These are phyloP conservation scores for Brachionus plicatilis DNA, from an alignment of 1,140 invertebrate species.

Conservation along the genomic window DNA sequence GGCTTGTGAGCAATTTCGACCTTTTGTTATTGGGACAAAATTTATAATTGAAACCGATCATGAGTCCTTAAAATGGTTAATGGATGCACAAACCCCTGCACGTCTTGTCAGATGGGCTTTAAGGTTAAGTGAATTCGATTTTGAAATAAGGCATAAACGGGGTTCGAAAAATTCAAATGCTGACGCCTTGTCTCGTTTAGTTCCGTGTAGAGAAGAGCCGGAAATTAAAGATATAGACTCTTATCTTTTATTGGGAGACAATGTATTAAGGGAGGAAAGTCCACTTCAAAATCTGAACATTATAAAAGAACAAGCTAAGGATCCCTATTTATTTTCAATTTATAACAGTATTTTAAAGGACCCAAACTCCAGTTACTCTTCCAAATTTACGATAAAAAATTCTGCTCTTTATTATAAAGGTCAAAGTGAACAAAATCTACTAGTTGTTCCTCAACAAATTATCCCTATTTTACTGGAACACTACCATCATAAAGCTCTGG, in stretches of 20 bases:
- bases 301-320: neutral
- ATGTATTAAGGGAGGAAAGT: neutral
- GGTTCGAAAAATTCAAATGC: slow-evolving; percentile 49
- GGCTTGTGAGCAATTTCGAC: neutral
- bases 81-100: neutral
- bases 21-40: neutral
- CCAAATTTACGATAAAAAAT: neutral
- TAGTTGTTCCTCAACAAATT: neutral
- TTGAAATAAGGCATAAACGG: slow-evolving; percentile 52
- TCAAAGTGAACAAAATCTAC: neutral
- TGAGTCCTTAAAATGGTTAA: slow-evolving; percentile 9
- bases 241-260: neutral
- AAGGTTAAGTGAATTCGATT: slow-evolving; percentile 56
- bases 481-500: neutral
- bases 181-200: slow-evolving; percentile 46
- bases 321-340: neutral
- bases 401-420: neutral
- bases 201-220: neutral
- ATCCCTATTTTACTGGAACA: neutral
- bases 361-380: neutral
- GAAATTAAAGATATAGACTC: neutral
- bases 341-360: neutral
- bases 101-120: slow-evolving; percentile 55
- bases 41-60: slow-evolving; percentile 23
- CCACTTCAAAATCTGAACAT: neutral